A percentile compares a stretch with the other conserved stretches of the same genome.
Evolutionary conservation across 2,888 invertebrate genomes (phyloP).

Genomic region (Dysmachus trigonus): DNA sequence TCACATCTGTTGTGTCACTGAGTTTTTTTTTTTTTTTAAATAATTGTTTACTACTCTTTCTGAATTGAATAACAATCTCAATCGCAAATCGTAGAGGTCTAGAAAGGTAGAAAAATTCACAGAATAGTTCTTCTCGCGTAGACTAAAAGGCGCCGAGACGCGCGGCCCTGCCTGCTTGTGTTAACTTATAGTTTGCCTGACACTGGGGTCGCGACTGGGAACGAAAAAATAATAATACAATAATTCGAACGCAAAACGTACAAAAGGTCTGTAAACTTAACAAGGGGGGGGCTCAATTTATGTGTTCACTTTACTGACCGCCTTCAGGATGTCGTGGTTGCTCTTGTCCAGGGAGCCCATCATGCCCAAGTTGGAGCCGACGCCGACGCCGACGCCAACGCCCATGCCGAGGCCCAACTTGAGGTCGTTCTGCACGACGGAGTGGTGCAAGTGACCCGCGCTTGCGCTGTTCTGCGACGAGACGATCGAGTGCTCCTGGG

Average conservation of each 20-base stretch:
- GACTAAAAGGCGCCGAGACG: not conserved
- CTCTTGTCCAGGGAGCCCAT: slow-evolving; percentile 65
- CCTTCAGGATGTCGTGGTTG: slow-evolving; percentile 64
- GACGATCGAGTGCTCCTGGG: slow-evolving; percentile 61
- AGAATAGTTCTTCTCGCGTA: not conserved
- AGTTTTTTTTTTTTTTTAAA: too few species aligned
- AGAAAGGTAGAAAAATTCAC: not conserved
- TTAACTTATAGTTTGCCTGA: slow-evolving; percentile 21
- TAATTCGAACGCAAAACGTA: not conserved
- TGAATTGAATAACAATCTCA: not conserved
- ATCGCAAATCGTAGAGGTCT: not conserved
- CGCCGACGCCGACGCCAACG: slow-evolving; percentile 58
- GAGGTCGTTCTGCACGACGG: slow-evolving; percentile 64
- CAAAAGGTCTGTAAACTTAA: slow-evolving; percentile 22
- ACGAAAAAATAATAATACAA: slow-evolving; percentile 27
- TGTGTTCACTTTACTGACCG: slow-evolving; percentile 65
- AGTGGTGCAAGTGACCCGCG: slow-evolving; percentile 62
- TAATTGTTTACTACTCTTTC: not conserved
- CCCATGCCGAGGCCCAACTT: slow-evolving; percentile 65
- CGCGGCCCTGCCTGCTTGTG: not conserved
- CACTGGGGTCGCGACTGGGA: not conserved
- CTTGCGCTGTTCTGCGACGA: slow-evolving; percentile 57
- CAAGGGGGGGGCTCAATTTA: slow-evolving; percentile 56
- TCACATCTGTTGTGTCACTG: too few species aligned
- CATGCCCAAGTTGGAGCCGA: slow-evolving; percentile 63